These are phyloP conservation scores for Sebastes iracundus DNA, from an alignment of 2,797 vertebrate genomes.

Conservation along the genomic window DNA sequence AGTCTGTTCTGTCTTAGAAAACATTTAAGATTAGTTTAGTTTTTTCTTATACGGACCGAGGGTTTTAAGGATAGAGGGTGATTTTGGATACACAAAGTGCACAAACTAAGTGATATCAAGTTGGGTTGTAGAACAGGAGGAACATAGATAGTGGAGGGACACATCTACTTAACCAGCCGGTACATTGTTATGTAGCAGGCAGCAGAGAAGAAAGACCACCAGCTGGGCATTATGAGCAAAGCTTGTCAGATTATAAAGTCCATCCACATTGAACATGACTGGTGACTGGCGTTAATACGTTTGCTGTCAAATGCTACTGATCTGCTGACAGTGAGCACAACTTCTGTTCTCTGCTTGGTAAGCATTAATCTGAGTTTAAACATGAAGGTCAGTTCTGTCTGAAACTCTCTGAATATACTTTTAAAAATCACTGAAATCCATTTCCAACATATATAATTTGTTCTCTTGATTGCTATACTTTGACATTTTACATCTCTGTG, in stretches of 20 bases:
- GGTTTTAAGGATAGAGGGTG: accelerated
- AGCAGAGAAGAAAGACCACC: constrained; percentile 7
- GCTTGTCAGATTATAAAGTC: constrained; percentile 4
- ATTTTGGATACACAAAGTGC: neutral
- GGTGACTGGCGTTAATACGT: constrained; percentile 13
- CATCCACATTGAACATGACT: constrained; percentile 2
- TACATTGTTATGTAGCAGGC: neutral
- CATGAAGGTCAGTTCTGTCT: constrained; percentile 3
- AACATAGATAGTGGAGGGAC: neutral
- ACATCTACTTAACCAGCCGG: neutral
- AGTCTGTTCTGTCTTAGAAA: too few relatives aligned
- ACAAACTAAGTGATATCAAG: neutral
- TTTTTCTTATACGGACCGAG: too few relatives aligned
- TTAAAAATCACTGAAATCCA: neutral
- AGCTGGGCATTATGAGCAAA: neutral
- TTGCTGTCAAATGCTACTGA: constrained; percentile 28
- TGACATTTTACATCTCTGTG: neutral
- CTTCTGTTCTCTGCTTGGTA: neutral
- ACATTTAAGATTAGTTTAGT: too few relatives aligned
- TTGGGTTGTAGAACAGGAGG: neutral
- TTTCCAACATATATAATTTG: neutral
- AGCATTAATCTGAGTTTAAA: neutral
- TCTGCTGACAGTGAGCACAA: constrained; percentile 15
- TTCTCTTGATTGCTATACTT: neutral
- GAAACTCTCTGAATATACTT: neutral